Evolutionary conservation across 2,113 vertebrate species (phyloP), one percentile per base, ranked within the genome.

Genomic region (Ancistrus triradiatus): DNA sequence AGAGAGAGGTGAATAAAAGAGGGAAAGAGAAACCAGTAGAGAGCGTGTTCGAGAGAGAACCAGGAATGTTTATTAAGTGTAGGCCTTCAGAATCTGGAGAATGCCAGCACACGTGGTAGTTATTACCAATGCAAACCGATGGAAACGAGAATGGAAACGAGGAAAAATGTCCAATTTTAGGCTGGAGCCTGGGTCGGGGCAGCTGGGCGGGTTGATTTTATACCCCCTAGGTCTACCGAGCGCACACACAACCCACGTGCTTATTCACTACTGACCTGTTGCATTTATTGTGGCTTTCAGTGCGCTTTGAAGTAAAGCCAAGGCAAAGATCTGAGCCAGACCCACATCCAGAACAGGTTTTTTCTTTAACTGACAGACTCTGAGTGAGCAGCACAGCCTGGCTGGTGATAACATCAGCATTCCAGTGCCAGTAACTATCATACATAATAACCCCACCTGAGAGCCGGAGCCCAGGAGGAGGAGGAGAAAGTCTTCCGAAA

Each of bases 101-200:
- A 73, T 60, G 66, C 70, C 53, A 64, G 60, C 61, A 64, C 70
- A 68, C 70, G 55, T 73, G 70, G 70, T 53, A 68, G 70, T 73
- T 68, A 73, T 73, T 68, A 73, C 37, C 15, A 22, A 73, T 52
- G 55, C 35, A 38, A 38, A 38, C 35, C 35, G 27, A 31, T 55
- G 14, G 33, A 42, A 53, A 64, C 43, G 43, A 44, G 38, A 19
- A 46, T 37, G 10, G 59, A 55, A 50, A 55, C 60, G 15, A n/a
- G 37, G 42, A 48, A 47, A 56, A 31, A 48, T 27, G 11, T 18
- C 24, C 27, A 59, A 11, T 53, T 33, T 37, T 15, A 17, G 31
- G 31, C 21, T 15, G 13, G 44, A 48, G 42, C 37, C 42, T 42
- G 52, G 24, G 7, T 46, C 22, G 53, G 38, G 35, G 35, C 50